Percentiles rank a stretch among this genome's conserved stretches.
Conservation (phyloP, 2,113 vertebrate species). For the Epinephelus moara region DNA sequence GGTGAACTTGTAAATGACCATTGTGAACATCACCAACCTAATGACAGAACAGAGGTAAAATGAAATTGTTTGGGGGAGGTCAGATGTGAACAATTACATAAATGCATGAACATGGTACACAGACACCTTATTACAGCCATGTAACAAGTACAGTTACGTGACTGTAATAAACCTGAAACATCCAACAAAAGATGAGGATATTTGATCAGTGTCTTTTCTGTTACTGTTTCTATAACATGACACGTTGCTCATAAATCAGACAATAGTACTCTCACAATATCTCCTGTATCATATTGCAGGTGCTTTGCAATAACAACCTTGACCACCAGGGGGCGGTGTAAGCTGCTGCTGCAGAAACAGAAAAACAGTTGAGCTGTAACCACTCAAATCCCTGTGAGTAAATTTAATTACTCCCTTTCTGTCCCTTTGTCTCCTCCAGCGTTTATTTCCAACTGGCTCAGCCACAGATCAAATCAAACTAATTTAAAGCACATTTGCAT, state of each 20-base stretch:
- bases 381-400: neutral
- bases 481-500: neutral
- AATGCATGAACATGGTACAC: neutral
- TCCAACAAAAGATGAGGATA: neutral
- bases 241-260: neutral
- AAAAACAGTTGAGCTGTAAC: neutral
- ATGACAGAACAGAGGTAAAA: neutral
- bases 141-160: neutral
- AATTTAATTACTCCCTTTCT: constrained; percentile 21
- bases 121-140: neutral
- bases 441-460: constrained; percentile 1
- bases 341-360: neutral
- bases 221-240: neutral
- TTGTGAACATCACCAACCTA: neutral
- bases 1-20: neutral
- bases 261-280: neutral
- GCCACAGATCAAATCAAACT: neutral
- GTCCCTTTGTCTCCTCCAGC: constrained; percentile 2
- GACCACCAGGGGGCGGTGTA: constrained; percentile 43
- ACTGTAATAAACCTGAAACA: neutral
- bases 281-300: neutral
- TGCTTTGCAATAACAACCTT: neutral
- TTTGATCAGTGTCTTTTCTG: neutral
- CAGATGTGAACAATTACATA: neutral
- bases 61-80: neutral